phyloP scores from a whole-genome alignment of 1,140 invertebrate genomes.

The Pollicipes pollicipes region DNA sequence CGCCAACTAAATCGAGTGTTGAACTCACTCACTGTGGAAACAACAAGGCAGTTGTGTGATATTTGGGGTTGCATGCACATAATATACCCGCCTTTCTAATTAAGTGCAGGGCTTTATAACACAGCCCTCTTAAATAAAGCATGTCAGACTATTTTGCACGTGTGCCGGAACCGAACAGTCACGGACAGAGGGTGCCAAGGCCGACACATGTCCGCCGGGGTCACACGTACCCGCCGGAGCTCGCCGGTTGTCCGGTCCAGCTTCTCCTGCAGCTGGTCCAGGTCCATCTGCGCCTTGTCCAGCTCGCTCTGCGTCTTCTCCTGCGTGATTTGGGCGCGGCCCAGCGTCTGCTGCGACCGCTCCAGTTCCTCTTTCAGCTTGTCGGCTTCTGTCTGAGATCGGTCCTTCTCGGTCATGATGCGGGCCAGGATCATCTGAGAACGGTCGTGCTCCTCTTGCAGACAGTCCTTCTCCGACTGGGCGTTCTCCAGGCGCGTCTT shows the following conservation, averaged over 20 bases:
- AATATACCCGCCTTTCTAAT: too few relatives aligned
- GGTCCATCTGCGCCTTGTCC: conserved; percentile 73
- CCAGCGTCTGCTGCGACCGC: conserved; percentile 64
- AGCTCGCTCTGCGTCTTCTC: conserved; percentile 71
- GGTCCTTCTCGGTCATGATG: conserved; percentile 69
- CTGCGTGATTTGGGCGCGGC: conserved; percentile 72
- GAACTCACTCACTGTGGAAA: too few relatives aligned
- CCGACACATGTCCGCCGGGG: too few relatives aligned
- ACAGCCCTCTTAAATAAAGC: too few relatives aligned
- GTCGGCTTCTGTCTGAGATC: conserved; percentile 62
- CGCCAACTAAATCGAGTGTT: too few relatives aligned
- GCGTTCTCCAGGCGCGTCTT: conserved; percentile 86
- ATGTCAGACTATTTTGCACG: too few relatives aligned
- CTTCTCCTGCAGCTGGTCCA: conserved; percentile 73
- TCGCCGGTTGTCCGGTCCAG: conserved; percentile 60
- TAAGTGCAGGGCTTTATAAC: too few relatives aligned
- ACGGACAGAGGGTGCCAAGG: too few relatives aligned
- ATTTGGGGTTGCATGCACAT: too few relatives aligned
- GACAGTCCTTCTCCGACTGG: conserved; percentile 75
- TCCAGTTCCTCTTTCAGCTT: conserved; percentile 80
- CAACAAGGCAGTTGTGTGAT: too few relatives aligned
- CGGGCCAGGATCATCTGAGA: conserved; percentile 31
- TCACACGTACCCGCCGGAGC: conserved; percentile 49
- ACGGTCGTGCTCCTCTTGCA: conserved; percentile 65
- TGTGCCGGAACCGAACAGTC: too few relatives aligned